These are phyloP conservation scores for Cheilinus undulatus DNA, from an alignment of 2,113 vertebrate genomes.

Conservation along the genomic window DNA sequence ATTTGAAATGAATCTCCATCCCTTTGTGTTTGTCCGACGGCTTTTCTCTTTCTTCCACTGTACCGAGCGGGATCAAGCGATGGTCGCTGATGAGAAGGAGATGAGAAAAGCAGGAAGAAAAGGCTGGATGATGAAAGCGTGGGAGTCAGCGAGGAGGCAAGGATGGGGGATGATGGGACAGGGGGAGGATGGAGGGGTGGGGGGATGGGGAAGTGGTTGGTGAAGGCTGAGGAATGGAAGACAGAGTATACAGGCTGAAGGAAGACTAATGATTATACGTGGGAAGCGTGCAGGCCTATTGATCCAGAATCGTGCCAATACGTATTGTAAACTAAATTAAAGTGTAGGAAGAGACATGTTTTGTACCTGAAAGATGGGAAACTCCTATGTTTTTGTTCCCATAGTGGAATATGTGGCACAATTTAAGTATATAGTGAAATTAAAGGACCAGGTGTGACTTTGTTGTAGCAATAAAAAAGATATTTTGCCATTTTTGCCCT, in stretches of 20 bases:
- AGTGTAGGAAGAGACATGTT: constrained; percentile 27
- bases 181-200: not conserved
- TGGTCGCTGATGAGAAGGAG: constrained; percentile 44
- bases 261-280: constrained; percentile 58
- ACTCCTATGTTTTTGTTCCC: not conserved
- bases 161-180: constrained; percentile 45
- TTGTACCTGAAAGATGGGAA: not conserved
- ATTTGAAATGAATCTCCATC: not conserved
- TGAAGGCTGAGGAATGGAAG: constrained; percentile 30
- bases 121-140: constrained; percentile 66
- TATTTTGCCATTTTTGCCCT: not conserved
- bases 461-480: too few relatives aligned
- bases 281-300: constrained; percentile 23
- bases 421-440: not conserved
- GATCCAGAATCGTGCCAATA: constrained; percentile 42
- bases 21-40: not conserved
- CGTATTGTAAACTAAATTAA: constrained; percentile 26
- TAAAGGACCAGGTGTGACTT: not conserved
- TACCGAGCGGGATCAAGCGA: constrained; percentile 12
- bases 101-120: constrained; percentile 55
- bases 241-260: constrained; percentile 17
- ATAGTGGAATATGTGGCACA: not conserved
- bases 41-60: not conserved
- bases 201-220: constrained; percentile 31
- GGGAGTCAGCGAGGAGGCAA: constrained; percentile 49